Evolutionary conservation across 2,113 vertebrate species (phyloP).

Genomic region (Bos javanicus): DNA sequence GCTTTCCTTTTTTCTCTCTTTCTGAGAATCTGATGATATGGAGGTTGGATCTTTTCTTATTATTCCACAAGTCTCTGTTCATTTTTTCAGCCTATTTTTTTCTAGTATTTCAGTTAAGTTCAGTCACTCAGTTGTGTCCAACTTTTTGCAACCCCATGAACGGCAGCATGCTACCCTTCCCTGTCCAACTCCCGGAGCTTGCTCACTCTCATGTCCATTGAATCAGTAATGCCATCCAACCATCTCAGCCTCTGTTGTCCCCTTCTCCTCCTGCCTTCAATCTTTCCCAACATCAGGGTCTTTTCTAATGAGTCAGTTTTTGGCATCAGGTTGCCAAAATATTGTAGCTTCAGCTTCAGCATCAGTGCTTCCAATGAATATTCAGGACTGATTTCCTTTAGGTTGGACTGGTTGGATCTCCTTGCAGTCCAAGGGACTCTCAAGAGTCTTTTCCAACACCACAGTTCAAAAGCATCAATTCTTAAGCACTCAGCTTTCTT

Average conservation of each 20-base stretch:
- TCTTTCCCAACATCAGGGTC: not conserved
- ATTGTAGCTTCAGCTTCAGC: not conserved
- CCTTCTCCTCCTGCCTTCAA: not conserved
- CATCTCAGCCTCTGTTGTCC: not conserved
- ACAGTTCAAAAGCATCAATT: not conserved
- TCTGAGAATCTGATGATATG: not conserved
- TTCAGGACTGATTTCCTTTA: not conserved
- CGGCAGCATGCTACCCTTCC: not conserved
- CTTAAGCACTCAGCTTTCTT: not conserved
- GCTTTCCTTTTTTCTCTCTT: not conserved
- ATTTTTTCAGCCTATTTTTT: not conserved
- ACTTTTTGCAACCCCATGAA: not conserved
- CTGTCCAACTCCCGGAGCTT: not conserved
- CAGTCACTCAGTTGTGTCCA: not conserved
- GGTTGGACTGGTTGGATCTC: not conserved
- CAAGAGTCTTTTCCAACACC: not conserved
- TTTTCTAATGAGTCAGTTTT: not conserved
- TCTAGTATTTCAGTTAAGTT: not conserved
- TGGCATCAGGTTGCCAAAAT: not conserved
- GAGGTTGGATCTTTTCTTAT: not conserved
- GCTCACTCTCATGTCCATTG: not conserved
- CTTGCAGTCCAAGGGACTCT: not conserved
- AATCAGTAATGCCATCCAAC: not conserved
- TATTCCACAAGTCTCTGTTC: not conserved
- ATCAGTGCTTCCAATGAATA: not conserved